A percentile compares a stretch with the other conserved stretches of the same genome.
Conservation (phyloP, 37 sponge, comb jelly and placozoan genomes). For the Lycopodina hypogea region DNA sequence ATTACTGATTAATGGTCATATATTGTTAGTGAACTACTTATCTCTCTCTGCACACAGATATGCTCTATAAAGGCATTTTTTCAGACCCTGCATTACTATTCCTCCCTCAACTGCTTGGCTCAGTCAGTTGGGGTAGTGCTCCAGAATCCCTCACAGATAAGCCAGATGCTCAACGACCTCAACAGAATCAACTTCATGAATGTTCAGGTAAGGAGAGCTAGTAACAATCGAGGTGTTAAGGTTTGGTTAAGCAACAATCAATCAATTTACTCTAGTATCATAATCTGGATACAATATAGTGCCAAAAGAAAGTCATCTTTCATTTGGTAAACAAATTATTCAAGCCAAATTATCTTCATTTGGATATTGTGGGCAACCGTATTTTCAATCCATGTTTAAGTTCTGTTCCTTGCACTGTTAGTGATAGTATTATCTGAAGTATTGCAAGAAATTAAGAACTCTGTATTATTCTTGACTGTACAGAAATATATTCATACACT, state of each 20-base stretch:
- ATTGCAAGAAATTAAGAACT: too few species aligned
- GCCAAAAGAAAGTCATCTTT: too few species aligned
- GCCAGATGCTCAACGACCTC: slow-evolving; percentile 93
- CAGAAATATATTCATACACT: background rate
- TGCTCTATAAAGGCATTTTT: slow-evolving; percentile 91
- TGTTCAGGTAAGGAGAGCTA: slow-evolving; percentile 84
- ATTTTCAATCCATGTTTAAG: too few species aligned
- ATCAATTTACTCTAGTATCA: too few species aligned
- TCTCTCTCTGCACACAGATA: slow-evolving; percentile 36
- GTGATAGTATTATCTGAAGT: too few species aligned
- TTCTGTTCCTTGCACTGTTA: too few species aligned
- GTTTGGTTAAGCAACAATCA: too few species aligned
- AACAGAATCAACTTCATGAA: slow-evolving; percentile 95
- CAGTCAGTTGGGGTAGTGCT: slow-evolving; percentile 97
- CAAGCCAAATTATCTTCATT: too few species aligned
- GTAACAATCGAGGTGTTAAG: too few species aligned
- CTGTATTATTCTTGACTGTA: background rate
- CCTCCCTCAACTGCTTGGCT: slow-evolving; percentile 97
- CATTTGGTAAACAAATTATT: too few species aligned
- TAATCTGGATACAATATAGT: too few species aligned
- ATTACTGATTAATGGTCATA: background rate
- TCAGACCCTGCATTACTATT: slow-evolving; percentile 95
- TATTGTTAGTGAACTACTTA: background rate
- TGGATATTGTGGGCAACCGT: too few species aligned
- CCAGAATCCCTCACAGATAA: slow-evolving; percentile 91